Evolutionary conservation across 2,888 invertebrate species (phyloP), one percentile per base, ranked within the genome.

Genomic region (Caenorhabditis doughertyi): DNA sequence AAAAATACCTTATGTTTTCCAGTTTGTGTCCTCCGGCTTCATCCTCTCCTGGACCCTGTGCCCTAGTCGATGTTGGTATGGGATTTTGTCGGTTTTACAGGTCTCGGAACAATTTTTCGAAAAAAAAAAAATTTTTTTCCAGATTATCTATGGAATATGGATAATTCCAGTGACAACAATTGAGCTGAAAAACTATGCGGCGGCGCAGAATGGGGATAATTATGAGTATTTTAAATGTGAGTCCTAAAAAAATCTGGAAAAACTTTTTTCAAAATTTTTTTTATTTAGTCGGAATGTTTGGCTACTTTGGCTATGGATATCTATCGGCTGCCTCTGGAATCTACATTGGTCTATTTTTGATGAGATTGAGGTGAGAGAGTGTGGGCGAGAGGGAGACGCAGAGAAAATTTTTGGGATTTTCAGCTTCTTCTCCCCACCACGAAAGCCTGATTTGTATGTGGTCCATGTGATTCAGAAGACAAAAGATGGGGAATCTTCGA

Each of bases 51-150:
- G 60, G 60, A 18, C 44, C 44, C 60, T 60, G 16, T 60, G 60
- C n/a, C 60, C 60, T 9, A 60, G 42, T 9, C 60, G 60, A 23
- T 60, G 60, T 60, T 60, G 60, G 60, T 60, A 60, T 13, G 60
- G 60, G n/a, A n/a, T 60, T n/a, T 42, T 60, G 5, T 60, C 60
- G 0, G 27, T 44, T 60, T 7, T 42, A 27, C 60, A 60, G 60
- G 60, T 42, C n/a, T n/a, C n/a, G n/a, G n/a, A n/a, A n/a, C n/a
- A n/a, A n/a, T n/a, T n/a, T 21, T 35, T 4, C 11, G 21, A 56
- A 56, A 21, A 11, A 4, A 39, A 39, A 39, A 21, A 2, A 56
- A n/a, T 29, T 27, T 2, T 3, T 8, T 56, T 56, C 39, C 27
- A 60, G 60, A n/a, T 60, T 13, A 5, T 60, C n/a, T 44, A 60